phyloP scores from a whole-genome alignment of 2,113 vertebrate species.

The Tyrannus savana region DNA sequence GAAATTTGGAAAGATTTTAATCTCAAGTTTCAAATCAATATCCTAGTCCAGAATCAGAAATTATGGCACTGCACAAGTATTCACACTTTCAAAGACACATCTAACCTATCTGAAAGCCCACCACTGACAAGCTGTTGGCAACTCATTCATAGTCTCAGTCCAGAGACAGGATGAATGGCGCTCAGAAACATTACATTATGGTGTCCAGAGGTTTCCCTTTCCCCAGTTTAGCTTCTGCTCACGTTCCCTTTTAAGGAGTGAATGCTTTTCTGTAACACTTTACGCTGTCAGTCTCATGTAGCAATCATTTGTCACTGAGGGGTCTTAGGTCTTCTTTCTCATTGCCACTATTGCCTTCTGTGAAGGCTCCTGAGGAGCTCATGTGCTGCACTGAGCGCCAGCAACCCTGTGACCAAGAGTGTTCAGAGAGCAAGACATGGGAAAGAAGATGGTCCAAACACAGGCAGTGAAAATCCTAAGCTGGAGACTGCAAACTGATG shows the following conservation, averaged over 20 bases:
- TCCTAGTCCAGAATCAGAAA: background rate
- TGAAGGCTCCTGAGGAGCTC: background rate
- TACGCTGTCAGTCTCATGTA: background rate
- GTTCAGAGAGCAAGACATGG: background rate
- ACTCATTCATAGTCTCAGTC: background rate
- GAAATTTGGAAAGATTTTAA: background rate
- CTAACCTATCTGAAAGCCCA: background rate
- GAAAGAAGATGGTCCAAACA: background rate
- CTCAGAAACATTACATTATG: background rate
- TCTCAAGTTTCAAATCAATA: background rate
- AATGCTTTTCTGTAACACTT: background rate
- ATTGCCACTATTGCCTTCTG: background rate
- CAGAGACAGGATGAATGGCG: background rate
- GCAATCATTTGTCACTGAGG: background rate
- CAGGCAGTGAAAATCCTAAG: background rate
- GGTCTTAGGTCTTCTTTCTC: background rate
- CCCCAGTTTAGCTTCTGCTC: background rate
- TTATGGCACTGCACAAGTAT: background rate
- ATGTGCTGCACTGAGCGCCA: fast-evolving
- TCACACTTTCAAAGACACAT: background rate
- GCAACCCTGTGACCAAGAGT: background rate
- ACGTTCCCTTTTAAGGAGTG: background rate
- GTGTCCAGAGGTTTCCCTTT: background rate
- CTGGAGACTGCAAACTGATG: background rate
- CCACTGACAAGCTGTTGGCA: background rate